These are phyloP conservation scores for Hapalemur alaotrensis DNA, from an alignment of 2,797 vertebrate species.

Conservation along the genomic window DNA sequence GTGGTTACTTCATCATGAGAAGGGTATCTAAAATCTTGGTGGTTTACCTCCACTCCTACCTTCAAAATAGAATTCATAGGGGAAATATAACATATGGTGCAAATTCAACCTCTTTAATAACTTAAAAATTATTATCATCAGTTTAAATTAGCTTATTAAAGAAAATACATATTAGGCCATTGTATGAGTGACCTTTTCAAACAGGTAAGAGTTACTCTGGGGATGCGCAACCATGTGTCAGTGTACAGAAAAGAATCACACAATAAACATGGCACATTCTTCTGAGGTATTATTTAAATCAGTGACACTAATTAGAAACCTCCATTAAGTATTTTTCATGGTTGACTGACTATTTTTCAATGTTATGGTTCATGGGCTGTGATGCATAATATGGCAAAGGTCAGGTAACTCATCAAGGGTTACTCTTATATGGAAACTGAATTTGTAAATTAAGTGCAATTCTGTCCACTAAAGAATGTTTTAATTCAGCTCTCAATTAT, in stretches of 20 bases:
- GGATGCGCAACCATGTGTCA: background rate
- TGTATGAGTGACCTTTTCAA: background rate
- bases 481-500: constrained; percentile 40
- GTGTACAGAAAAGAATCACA: background rate
- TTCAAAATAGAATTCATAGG: background rate
- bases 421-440: constrained; percentile 23
- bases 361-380: background rate
- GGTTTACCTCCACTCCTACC: background rate
- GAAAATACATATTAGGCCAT: background rate
- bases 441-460: constrained; percentile 45
- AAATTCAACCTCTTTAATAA: background rate
- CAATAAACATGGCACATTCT: background rate
- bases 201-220: background rate
- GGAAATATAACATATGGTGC: background rate
- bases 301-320: constrained; percentile 31
- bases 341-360: background rate
- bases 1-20: background rate
- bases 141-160: background rate
- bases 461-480: constrained; percentile 42
- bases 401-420: background rate
- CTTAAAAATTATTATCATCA: background rate
- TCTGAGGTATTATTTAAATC: constrained; percentile 42
- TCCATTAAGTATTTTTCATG: constrained; percentile 2
- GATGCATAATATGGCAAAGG: constrained; percentile 24
- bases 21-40: background rate